Evolutionary conservation across 2,797 vertebrate species (phyloP).

Genomic region (Thaleichthys pacificus): DNA sequence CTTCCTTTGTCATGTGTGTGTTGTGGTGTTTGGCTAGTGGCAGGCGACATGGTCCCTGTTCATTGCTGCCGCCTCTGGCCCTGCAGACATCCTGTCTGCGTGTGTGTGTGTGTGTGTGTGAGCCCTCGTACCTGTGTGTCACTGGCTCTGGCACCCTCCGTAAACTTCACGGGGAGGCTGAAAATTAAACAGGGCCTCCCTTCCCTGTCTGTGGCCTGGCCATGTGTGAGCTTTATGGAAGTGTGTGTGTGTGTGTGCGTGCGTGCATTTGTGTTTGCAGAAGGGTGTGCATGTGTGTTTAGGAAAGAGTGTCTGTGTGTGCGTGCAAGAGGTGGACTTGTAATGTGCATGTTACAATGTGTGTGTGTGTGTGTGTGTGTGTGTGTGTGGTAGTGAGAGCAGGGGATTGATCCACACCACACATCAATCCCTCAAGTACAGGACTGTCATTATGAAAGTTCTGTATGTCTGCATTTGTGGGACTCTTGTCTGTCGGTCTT

Average conservation of each 20-base stretch:
- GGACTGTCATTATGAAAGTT: no score
- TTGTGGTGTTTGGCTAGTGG: constrained; percentile 23
- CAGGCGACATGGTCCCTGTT: constrained; percentile 9
- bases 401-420: background rate
- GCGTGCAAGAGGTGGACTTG: background rate
- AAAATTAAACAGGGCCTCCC: constrained; percentile 78
- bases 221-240: constrained; percentile 32
- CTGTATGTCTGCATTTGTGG: constrained; percentile 15
- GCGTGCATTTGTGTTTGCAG: constrained; percentile 22
- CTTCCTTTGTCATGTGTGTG: constrained; percentile 24
- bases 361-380: constrained; percentile 21
- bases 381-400: constrained; percentile 9
- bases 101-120: background rate
- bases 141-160: constrained; percentile 50
- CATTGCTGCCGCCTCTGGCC: constrained; percentile 7
- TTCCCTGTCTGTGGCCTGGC: constrained; percentile 61
- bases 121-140: constrained; percentile 40
- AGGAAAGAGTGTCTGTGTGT: background rate
- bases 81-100: no score
- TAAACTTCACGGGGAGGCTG: constrained; percentile 73
- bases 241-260: constrained; percentile 20
- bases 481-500: background rate
- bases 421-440: no score
- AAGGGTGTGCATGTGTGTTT: background rate
- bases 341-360: constrained; percentile 4